Evolutionary conservation across 2,797 vertebrate genomes (phyloP), one percentile per base, ranked within the genome.

Genomic region (Sylvilagus floridanus): DNA sequence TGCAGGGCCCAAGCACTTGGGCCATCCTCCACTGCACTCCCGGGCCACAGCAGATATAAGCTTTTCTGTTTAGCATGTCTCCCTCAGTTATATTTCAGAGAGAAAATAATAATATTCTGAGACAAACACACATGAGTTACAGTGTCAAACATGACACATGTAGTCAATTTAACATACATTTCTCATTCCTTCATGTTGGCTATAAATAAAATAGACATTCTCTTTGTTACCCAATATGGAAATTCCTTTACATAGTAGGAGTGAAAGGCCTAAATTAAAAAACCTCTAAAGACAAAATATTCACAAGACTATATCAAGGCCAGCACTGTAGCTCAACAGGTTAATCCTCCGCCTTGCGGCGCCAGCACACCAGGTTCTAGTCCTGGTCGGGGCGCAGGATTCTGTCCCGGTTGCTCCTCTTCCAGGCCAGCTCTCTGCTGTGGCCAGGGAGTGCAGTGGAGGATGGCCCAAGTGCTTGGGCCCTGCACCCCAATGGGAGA

Each of bases 181-280:
- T 76, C 22, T 93, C 32, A 84, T 54, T 94, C 30, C 60, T 85
- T 71, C 30, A 26, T 66, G 50, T 62, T 68, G 84, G 30, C 57
- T 88, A 57, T n/a, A 26, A 77, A 35, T 69, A 88, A 7, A 84
- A 62, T 3, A 88, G 69, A 69, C 14, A 11, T 42, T 84, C 52
- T 66, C n/a, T 63, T 85, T 93, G 32, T 28, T 91, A 88, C 26
- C 8, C 7, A 47, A 57, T 83, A 79, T 21, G 12, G 28, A 63
- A 89, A 52, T 87, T 60, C n/a, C 16, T 97, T 90, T 90, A 77
- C 52, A 86, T 62, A 72, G 14, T 52, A 71, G 12, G 16, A 76
- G 19, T 63, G 7, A 79, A 93, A 84, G 12, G 21, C 57, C 26
- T 92, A 72, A 77, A 79, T 94, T 90, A 50, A 60, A 94, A 95